Evolutionary conservation across 1,140 invertebrate genomes (phyloP).

Genomic region (Aradophagus sp.): DNA sequence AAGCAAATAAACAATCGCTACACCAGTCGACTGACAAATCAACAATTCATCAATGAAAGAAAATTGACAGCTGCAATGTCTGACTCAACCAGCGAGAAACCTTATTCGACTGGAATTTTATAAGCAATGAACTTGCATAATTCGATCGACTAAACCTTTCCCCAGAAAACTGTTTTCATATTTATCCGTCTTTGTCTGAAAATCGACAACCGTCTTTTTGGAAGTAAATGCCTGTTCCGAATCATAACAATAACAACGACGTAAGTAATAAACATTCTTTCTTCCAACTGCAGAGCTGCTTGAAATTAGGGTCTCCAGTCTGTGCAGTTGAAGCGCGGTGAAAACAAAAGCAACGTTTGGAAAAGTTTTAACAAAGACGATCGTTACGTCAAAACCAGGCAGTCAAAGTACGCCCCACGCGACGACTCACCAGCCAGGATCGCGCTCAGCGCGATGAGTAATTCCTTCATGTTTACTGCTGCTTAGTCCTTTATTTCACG

Average conservation of each 20-base stretch:
- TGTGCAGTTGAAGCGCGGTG: background rate
- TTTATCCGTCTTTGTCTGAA: background rate
- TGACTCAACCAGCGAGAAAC: slow-evolving; percentile 3
- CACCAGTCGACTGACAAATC: no score
- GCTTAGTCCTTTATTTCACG: slow-evolving; percentile 7
- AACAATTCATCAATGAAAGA: no score
- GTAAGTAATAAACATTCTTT: slow-evolving; percentile 17
- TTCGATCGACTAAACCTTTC: slow-evolving; percentile 21
- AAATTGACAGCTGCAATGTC: no score
- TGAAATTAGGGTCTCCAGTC: slow-evolving; percentile 1
- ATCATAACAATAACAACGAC: slow-evolving; percentile 9
- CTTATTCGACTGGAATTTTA: background rate
- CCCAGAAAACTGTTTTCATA: slow-evolving; percentile 6
- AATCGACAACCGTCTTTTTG: slow-evolving; percentile 1
- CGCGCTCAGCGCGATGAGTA: slow-evolving; percentile 65
- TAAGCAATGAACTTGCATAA: slow-evolving; percentile 17
- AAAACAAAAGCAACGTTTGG: slow-evolving; percentile 4
- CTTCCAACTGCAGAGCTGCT: slow-evolving; percentile 16
- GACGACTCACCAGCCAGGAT: slow-evolving; percentile 65
- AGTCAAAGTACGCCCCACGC: slow-evolving; percentile 25
- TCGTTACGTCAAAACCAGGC: slow-evolving; percentile 18
- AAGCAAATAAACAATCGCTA: no score
- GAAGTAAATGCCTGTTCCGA: slow-evolving; percentile 7
- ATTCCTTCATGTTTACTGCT: slow-evolving; percentile 63
- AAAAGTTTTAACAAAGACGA: slow-evolving; percentile 35